Conservation (phyloP, 2,113 vertebrate genomes). For the Paradisaea rubra region DNA sequence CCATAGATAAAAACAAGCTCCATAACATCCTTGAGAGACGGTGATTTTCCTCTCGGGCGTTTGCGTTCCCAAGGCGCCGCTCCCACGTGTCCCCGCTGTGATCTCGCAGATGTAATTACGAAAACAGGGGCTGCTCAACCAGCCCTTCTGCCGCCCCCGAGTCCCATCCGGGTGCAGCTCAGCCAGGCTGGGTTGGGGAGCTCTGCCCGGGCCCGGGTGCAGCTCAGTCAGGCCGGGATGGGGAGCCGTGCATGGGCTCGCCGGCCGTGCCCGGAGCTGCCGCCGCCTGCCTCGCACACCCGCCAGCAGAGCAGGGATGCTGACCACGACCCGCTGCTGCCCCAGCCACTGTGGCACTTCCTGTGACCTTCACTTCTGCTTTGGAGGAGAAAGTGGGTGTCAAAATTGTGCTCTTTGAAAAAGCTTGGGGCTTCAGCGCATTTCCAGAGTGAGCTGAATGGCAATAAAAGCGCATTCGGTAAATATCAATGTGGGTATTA, state of each 20-base stretch:
- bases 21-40: background rate
- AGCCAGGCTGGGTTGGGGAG: background rate
- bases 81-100: background rate
- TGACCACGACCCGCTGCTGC: background rate
- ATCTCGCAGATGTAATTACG: accelerated
- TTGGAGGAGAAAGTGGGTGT: background rate
- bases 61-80: background rate
- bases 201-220: background rate
- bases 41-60: accelerated
- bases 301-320: background rate
- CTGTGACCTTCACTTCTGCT: background rate
- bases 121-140: background rate
- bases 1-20: background rate
- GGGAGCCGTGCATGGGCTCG: background rate
- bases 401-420: slow-evolving; percentile 18
- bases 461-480: slow-evolving; percentile 32
- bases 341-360: background rate
- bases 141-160: background rate
- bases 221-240: background rate
- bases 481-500: slow-evolving; percentile 32
- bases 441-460: slow-evolving; percentile 45
- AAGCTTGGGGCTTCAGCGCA: slow-evolving; percentile 9
- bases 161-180: background rate
- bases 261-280: accelerated
- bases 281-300: background rate